phyloP scores from a whole-genome alignment of 2,888 invertebrate genomes.

The Eristalis pertinax region DNA sequence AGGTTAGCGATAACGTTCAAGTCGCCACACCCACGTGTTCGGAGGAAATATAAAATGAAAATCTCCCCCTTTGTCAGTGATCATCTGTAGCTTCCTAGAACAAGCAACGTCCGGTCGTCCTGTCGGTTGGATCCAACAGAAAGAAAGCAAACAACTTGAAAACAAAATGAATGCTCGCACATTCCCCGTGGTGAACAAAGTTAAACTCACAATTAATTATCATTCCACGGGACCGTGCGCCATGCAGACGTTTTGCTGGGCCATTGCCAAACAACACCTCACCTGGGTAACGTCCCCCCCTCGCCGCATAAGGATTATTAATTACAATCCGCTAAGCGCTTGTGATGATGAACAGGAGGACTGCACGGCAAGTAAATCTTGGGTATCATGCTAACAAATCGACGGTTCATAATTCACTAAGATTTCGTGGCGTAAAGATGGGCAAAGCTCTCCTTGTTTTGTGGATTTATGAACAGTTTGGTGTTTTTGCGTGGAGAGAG shows the following conservation, averaged over 20 bases:
- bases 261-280: conserved; percentile 11
- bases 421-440: conserved; percentile 38
- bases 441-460: neutral
- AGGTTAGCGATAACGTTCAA: neutral
- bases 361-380: conserved; percentile 59
- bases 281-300: conserved; percentile 34
- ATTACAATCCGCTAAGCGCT: conserved; percentile 56
- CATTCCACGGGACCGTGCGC: conserved; percentile 5
- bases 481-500: neutral
- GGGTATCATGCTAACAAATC: conserved; percentile 65
- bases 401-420: conserved; percentile 63
- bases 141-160: neutral
- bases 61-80: neutral
- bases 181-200: conserved; percentile 20
- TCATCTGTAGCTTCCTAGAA: neutral
- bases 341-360: conserved; percentile 59
- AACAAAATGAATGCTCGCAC: neutral
- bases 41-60: conserved; percentile 3
- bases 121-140: neutral
- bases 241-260: neutral
- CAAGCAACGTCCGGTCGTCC: neutral
- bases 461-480: neutral
- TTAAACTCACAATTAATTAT: conserved; percentile 39
- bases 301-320: conserved; percentile 50
- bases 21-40: neutral